Conservation (phyloP, 2,888 invertebrate genomes). For the Athalia rosae region DNA sequence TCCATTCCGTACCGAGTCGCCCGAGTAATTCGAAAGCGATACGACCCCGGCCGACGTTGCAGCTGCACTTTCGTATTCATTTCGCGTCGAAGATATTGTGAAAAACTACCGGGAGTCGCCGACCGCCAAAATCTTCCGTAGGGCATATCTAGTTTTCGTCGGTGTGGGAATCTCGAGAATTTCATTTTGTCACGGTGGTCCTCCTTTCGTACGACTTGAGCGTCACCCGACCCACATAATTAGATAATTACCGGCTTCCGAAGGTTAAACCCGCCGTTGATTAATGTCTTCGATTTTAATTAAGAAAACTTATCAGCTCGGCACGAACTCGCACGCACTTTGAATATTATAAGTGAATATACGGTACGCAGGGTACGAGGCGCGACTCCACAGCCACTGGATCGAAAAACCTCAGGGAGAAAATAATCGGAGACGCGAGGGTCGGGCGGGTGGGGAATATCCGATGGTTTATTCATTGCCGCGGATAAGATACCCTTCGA, state of each 20-base stretch:
- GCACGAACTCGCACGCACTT: conserved; percentile 6
- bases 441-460: neutral
- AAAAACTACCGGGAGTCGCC: conserved; percentile 61
- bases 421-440: neutral
- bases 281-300: conserved; percentile 34
- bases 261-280: conserved; percentile 17
- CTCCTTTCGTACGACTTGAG: neutral
- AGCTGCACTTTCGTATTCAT: conserved; percentile 67
- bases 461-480: conserved; percentile 5
- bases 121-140: neutral
- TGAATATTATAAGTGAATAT: neutral
- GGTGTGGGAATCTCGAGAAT: neutral
- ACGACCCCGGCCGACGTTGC: conserved; percentile 65
- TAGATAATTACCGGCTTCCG: conserved; percentile 28
- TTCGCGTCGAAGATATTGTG: conserved; percentile 72
- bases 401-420: neutral
- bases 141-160: neutral
- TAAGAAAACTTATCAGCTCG: conserved; percentile 25
- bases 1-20: conserved; percentile 64
- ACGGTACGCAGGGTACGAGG: neutral
- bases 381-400: conserved; percentile 1
- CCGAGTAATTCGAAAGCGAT: conserved; percentile 74
- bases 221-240: conserved; percentile 23
- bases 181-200: neutral
- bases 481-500: neutral